Percentiles rank a stretch among this genome's conserved stretches.
Conservation (phyloP, 2,113 vertebrate species). For the Paradisaea rubra region DNA sequence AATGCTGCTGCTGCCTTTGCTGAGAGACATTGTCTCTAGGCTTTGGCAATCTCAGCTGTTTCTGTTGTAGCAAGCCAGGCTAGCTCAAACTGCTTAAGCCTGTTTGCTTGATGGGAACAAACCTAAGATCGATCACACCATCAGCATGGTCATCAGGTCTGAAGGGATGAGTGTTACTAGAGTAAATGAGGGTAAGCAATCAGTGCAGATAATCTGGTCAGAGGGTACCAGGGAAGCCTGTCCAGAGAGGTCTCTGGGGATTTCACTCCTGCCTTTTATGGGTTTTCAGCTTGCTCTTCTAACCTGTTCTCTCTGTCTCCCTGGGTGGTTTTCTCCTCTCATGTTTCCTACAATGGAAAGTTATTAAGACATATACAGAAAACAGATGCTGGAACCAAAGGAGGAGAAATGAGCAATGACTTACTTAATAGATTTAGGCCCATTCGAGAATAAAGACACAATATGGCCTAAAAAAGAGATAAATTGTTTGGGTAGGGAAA, state of each 20-base stretch:
- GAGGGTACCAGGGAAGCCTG: not conserved
- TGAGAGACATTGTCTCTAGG: not conserved
- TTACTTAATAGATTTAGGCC: not conserved
- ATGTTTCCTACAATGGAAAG: not conserved
- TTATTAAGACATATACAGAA: not conserved
- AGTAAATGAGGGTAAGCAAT: not conserved
- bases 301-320: not conserved
- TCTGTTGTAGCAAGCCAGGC: not conserved
- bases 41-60: not conserved
- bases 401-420: constrained; percentile 18
- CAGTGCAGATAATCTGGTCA: not conserved
- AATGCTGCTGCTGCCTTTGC: not conserved
- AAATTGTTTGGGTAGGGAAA: not conserved
- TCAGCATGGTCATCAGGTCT: not conserved
- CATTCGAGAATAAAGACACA: not conserved
- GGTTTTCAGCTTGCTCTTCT: not conserved
- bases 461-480: not conserved
- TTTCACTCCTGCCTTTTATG: not conserved
- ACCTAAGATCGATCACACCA: rapidly evolving
- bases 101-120: not conserved
- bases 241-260: not conserved
- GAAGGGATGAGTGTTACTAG: not conserved
- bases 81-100: not conserved
- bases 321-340: constrained; percentile 13
- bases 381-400: constrained; percentile 11